Evolutionary conservation across 1,140 invertebrate genomes (phyloP).

Genomic region (Drusus annulatus): DNA sequence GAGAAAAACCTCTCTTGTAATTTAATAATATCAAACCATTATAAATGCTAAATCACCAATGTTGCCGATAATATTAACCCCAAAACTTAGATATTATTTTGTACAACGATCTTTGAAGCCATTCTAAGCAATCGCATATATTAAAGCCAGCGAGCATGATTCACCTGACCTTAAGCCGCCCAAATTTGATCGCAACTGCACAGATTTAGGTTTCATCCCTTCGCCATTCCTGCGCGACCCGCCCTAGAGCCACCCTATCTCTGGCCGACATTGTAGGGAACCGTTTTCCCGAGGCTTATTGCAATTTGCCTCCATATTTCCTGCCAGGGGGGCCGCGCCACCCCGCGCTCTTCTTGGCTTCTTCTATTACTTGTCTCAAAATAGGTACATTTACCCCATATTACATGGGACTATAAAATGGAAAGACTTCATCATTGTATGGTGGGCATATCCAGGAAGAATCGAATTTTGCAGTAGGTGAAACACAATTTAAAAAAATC

Average conservation of each 20-base stretch:
- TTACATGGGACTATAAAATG: too few species aligned
- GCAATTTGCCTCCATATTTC: constrained; percentile 59
- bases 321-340: constrained; percentile 25
- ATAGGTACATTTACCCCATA: constrained; percentile 40
- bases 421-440: too few species aligned
- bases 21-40: too few species aligned
- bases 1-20: too few species aligned
- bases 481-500: too few species aligned
- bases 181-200: constrained; percentile 36
- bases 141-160: constrained; percentile 8
- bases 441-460: too few species aligned
- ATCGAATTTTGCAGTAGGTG: too few species aligned
- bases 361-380: constrained; percentile 48
- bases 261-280: constrained; percentile 33
- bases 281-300: constrained; percentile 57
- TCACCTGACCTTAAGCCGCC: constrained; percentile 32
- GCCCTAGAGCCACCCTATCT: not conserved
- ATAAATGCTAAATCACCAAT: too few species aligned
- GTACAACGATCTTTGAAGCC: too few species aligned
- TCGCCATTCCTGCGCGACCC: not conserved
- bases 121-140: not conserved
- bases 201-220: constrained; percentile 33
- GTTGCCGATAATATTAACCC: too few species aligned
- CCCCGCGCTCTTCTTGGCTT: constrained; percentile 43
- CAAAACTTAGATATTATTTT: too few species aligned